Base-by-base conservation (phyloP, 1,140 invertebrate species). In the Camponotus vicinus region DNA sequence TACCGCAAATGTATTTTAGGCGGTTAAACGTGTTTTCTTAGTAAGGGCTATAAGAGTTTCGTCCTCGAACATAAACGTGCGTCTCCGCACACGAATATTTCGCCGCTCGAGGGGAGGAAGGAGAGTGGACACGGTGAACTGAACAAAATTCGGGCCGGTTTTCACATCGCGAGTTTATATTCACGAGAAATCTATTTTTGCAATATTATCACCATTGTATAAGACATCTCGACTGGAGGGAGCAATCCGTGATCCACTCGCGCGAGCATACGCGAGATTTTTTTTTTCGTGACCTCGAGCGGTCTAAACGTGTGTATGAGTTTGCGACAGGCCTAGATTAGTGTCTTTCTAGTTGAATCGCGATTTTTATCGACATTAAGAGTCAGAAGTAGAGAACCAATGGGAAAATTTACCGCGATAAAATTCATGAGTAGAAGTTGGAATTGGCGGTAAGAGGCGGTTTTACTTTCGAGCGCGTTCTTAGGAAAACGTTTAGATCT, bases 111-210 rank as follows among this genome's bases (percentile, higher is more conserved):
- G 70, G 57, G 55, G 5, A 45, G 2, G 70, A 49, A 18, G 66
- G 40, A 40, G 42, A 57, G 21, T 55, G 79, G 79, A 83, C 69
- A 61, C 69, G 79, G 79, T 40, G 79, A 75, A 82, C 79, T 82
- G 79, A 73, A 83, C n/a, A 32, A 75, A 73, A 79, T 63, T 64
- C 42, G 59, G 67, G 87, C 86, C 32, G 75, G 87, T 18, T 59
- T 75, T 83, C 84, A 76, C 87, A 89, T 90, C 85, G 67, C 88
- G 73, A 89, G 71, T 78, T 82, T 78, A 84, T 86, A 75, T 78
- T 78, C 85, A 85, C 79, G 89, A 90, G 85, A 90, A 90, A 80
- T 89, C 80, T 90, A 90, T 90, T 89, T 89, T 90, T 90, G 88
- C 89, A 89, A 90, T 90, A 90, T 85, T 87, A 90, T 87, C 88